These are phyloP conservation scores for Xiphorhynchus erythropygius DNA, from an alignment of 2,797 vertebrate species.

Conservation along the genomic window DNA sequence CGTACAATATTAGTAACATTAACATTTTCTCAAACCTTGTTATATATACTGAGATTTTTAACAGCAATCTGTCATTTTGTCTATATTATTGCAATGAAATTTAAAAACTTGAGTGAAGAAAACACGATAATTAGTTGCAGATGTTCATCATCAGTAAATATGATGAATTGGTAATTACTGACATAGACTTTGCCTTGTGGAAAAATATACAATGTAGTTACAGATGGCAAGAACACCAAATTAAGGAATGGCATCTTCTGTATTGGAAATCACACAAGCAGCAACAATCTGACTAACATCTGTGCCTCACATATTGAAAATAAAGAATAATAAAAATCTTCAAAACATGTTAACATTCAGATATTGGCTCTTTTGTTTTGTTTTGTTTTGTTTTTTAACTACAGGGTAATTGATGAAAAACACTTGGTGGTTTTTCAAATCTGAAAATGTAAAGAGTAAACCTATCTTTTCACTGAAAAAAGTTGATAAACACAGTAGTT, in stretches of 20 bases:
- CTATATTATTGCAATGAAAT: background rate
- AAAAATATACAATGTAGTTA: background rate
- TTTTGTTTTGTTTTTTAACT: background rate
- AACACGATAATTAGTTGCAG: background rate
- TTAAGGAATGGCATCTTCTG: background rate
- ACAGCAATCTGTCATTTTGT: background rate
- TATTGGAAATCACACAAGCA: background rate
- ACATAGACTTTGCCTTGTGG: background rate
- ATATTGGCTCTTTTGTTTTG: background rate
- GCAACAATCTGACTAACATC: background rate
- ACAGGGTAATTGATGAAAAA: background rate
- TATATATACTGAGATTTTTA: background rate
- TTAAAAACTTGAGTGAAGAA: background rate
- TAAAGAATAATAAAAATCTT: background rate
- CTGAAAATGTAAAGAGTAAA: background rate
- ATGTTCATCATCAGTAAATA: background rate
- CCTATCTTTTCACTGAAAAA: background rate
- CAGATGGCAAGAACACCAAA: background rate
- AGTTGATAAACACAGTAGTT: background rate
- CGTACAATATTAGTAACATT: background rate
- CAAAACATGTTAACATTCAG: background rate
- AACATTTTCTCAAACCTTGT: background rate
- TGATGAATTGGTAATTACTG: background rate
- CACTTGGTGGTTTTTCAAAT: background rate
- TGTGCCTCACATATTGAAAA: background rate